Conservation (phyloP, 2,113 vertebrate genomes). For the Notiomystis cincta region DNA sequence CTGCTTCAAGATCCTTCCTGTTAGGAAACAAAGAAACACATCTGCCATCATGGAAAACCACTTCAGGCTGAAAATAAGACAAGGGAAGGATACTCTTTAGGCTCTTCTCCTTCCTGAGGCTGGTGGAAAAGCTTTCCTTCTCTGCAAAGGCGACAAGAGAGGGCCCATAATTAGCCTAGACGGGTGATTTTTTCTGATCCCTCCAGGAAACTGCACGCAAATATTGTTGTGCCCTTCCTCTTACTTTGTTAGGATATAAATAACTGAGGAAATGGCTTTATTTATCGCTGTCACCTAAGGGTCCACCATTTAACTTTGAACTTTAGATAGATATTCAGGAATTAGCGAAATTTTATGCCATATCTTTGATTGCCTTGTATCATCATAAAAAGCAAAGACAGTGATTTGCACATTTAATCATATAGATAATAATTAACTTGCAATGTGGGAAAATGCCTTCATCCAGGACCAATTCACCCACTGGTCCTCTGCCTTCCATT, state of each 20-base stretch:
- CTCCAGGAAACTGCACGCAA: background rate
- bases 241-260: background rate
- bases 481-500: background rate
- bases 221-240: background rate
- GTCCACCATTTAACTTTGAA: background rate
- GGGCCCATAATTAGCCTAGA: background rate
- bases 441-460: background rate
- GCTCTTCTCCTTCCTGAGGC: background rate
- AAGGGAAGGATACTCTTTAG: background rate
- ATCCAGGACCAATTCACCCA: background rate
- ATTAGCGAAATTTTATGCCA: background rate
- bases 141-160: background rate
- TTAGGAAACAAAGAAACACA: background rate
- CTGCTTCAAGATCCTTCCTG: background rate
- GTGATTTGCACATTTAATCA: background rate
- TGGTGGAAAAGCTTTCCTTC: background rate
- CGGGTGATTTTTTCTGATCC: background rate
- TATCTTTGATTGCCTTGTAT: background rate
- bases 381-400: background rate
- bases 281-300: background rate
- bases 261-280: conserved; percentile 2
- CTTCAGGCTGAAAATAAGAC: background rate
- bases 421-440: conserved; percentile 24
- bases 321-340: background rate
- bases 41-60: background rate